Evolutionary conservation across 2,888 invertebrate genomes (phyloP).

Genomic region (Elegia similella): DNA sequence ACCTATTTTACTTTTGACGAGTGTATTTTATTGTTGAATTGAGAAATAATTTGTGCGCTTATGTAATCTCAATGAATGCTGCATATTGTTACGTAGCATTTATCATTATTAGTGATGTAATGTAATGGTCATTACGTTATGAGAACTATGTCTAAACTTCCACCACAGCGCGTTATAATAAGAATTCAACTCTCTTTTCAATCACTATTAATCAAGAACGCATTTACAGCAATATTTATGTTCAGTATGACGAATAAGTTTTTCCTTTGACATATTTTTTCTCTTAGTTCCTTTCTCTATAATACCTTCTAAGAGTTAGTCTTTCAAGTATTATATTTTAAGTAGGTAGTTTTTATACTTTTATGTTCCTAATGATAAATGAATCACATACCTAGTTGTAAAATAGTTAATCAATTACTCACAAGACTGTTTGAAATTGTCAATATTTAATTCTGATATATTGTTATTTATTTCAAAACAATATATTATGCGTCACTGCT

Average conservation of each 20-base stretch:
- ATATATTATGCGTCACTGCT: too few species aligned
- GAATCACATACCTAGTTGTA: neutral
- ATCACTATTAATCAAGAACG: too few species aligned
- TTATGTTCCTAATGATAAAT: too few species aligned
- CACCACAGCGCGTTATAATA: too few species aligned
- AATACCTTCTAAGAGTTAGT: too few species aligned
- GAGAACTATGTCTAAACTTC: neutral
- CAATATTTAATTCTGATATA: neutral
- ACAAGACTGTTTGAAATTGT: constrained; percentile 16
- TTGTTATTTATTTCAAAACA: too few species aligned
- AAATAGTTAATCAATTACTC: neutral
- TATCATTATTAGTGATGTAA: neutral
- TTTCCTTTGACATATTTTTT: neutral
- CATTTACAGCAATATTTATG: too few species aligned
- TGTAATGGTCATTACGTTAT: neutral
- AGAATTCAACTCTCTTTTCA: too few species aligned
- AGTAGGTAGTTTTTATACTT: too few species aligned
- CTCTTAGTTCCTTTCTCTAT: neutral
- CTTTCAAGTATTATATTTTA: too few species aligned
- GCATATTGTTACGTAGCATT: neutral
- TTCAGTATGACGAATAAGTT: too few species aligned
- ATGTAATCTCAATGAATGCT: neutral
- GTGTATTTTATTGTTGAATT: neutral
- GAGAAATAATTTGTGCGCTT: neutral
- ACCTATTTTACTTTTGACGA: too few species aligned